Conservation (phyloP, 1,140 invertebrate species). For the Ephestia elutella region DNA sequence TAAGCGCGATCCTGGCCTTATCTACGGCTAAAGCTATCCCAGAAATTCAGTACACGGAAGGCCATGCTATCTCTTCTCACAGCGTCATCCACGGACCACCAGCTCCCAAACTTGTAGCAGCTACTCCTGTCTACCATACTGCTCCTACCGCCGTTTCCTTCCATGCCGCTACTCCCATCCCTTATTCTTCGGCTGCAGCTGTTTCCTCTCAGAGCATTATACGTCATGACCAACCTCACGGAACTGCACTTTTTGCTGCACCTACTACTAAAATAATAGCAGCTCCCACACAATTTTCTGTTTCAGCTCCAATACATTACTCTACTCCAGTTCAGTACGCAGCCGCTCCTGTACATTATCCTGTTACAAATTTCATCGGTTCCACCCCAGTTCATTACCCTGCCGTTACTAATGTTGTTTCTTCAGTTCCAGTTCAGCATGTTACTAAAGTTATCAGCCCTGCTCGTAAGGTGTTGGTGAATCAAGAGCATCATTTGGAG, state of each 20-base stretch:
- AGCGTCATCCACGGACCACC: no score
- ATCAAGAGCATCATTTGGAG: no score
- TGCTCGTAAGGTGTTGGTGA: no score
- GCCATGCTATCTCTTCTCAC: no score
- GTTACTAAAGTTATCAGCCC: constrained; percentile 10
- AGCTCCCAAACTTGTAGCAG: no score
- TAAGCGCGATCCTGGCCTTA: no score
- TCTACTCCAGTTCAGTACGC: no score
- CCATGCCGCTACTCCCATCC: no score
- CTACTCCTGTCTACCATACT: no score
- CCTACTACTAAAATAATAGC: neutral
- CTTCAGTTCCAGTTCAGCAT: constrained; percentile 20
- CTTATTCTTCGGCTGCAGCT: constrained; percentile 38
- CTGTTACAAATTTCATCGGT: constrained; percentile 76
- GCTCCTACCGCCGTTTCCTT: no score
- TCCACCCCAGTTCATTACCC: constrained; percentile 60
- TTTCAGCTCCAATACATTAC: constrained; percentile 17
- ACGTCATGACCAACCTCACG: constrained; percentile 43
- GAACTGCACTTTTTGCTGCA: constrained; percentile 28
- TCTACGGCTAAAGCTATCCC: no score
- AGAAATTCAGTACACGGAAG: no score
- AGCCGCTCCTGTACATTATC: constrained; percentile 24
- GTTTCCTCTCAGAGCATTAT: constrained; percentile 52
- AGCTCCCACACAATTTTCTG: constrained; percentile 25
- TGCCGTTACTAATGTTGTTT: constrained; percentile 32